A percentile compares a stretch with the other conserved stretches of the same genome.
Evolutionary conservation across 2,888 invertebrate genomes (phyloP).

Genomic region (Cheilosia urbana): DNA sequence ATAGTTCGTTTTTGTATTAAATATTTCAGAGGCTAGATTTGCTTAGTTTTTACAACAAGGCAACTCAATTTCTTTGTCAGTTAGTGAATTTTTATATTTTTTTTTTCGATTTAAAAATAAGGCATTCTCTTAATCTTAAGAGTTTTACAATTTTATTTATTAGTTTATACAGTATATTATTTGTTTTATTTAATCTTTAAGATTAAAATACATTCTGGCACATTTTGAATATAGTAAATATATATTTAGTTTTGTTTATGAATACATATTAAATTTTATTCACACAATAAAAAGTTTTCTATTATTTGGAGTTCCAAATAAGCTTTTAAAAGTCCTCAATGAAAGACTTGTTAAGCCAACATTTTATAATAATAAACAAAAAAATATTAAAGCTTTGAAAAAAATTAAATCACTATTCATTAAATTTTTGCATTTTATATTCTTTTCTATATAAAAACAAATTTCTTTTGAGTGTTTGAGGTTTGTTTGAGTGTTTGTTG

Average conservation of each 20-base stretch:
- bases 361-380: constrained; percentile 4
- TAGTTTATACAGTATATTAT: constrained; percentile 22
- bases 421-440: constrained; percentile 1
- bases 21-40: constrained; percentile 23
- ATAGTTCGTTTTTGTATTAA: constrained; percentile 3
- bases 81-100: constrained; percentile 32
- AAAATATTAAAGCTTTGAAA: constrained; percentile 39
- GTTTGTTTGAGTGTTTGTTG: no score
- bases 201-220: constrained; percentile 74
- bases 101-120: constrained; percentile 54
- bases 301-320: no score
- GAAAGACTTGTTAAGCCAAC: constrained; percentile 2
- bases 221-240: constrained; percentile 73
- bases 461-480: background rate
- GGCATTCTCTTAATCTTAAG: constrained; percentile 44
- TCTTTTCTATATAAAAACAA: background rate
- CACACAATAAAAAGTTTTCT: constrained; percentile 25
- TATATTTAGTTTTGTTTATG: constrained; percentile 40
- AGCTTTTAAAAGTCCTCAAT: no score
- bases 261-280: constrained; percentile 39
- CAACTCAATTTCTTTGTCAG: constrained; percentile 64
- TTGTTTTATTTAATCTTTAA: constrained; percentile 62
- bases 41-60: constrained; percentile 60
- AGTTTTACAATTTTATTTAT: constrained; percentile 16
- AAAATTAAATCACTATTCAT: constrained; percentile 5